Conservation (phyloP, 1,140 invertebrate genomes). For the Drosophila albomicans region DNA sequence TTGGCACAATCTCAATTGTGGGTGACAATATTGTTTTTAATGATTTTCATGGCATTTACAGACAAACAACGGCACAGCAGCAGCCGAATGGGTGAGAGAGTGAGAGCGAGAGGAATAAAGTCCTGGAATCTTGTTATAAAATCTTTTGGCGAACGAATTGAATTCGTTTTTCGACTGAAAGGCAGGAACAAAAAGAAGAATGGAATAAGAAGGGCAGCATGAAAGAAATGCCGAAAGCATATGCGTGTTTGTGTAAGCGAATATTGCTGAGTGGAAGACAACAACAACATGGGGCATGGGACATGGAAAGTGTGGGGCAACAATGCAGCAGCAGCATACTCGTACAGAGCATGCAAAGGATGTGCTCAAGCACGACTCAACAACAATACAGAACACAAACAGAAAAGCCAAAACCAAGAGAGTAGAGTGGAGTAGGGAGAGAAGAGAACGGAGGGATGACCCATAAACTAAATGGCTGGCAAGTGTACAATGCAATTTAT, state of each 20-base stretch:
- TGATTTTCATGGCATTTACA: conserved; percentile 64
- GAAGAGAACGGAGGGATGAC: conserved; percentile 22
- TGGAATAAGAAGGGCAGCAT: conserved; percentile 26
- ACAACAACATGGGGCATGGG: conserved; percentile 19
- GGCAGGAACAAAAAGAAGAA: conserved; percentile 2
- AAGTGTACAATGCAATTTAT: conserved; percentile 48
- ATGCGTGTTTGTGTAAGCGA: conserved; percentile 55
- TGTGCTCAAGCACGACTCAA: conserved; percentile 22
- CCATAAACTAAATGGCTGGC: conserved; percentile 48
- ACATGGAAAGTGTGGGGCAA: conserved; percentile 49
- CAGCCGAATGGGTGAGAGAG: not conserved
- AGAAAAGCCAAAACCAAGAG: conserved; percentile 9
- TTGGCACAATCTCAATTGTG: conserved; percentile 64
- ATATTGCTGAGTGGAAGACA: conserved; percentile 39
- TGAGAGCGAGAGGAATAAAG: not conserved
- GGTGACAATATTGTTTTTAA: conserved; percentile 78
- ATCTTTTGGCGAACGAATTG: conserved; percentile 53
- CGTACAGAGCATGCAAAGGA: conserved; percentile 20
- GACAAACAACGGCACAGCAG: conserved; percentile 16
- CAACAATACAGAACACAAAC: conserved; percentile 10
- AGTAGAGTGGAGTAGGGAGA: not conserved
- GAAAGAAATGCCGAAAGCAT: conserved; percentile 59
- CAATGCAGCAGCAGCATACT: not conserved
- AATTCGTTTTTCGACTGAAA: conserved; percentile 48
- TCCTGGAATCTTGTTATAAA: conserved; percentile 49